Base-by-base conservation (phyloP, 2,113 vertebrate genomes). In the Heliornis fulica region DNA sequence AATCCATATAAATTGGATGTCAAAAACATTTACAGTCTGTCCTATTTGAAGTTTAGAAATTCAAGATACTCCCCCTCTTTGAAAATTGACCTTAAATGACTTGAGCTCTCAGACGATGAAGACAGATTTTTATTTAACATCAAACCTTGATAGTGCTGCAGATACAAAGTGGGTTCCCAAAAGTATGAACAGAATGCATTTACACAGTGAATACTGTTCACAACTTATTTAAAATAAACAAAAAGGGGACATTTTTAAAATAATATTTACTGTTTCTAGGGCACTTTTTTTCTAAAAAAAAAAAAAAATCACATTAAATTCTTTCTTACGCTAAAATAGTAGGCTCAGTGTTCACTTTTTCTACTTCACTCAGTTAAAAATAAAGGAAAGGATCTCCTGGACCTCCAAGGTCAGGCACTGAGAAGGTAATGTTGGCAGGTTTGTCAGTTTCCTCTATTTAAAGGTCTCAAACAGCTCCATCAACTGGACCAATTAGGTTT, bases 1-100 rank as follows among this genome's bases (percentile, higher is more conserved):
- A 97, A 96, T 88, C 86, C 50, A 81, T 92, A 96, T 74, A 90
- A 83, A 92, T 80, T 83, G 72, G 43, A 66, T 74, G 50, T 89
- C 89, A 93, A 89, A 94, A 94, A 93, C 65, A 80, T 69, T 94
- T 85, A 66, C 22, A 57, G 63, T 83, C 75, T 77, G 34, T 65
- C n/a, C 32, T 83, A 68, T 36, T 29, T 90, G 40, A 92, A 88
- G 63, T 92, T 72, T 15, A 89, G 59, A 89, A 85, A 91, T 45
- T 83, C 74, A 91, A 79, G 61, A 64, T 43, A 84, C 50, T 75
- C 22, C 41, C 83, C 66, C 46, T 74, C 84, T 90, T 93, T 83
- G 63, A 90, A 91, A 89, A 83, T 1, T 76, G 51, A 72, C 66
- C 76, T 53, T 92, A 66, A 93, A 90, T 66, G 15, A 94, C 54